phyloP scores from a whole-genome alignment of 1,140 invertebrate species.

The Tetragonula clypearis region DNA sequence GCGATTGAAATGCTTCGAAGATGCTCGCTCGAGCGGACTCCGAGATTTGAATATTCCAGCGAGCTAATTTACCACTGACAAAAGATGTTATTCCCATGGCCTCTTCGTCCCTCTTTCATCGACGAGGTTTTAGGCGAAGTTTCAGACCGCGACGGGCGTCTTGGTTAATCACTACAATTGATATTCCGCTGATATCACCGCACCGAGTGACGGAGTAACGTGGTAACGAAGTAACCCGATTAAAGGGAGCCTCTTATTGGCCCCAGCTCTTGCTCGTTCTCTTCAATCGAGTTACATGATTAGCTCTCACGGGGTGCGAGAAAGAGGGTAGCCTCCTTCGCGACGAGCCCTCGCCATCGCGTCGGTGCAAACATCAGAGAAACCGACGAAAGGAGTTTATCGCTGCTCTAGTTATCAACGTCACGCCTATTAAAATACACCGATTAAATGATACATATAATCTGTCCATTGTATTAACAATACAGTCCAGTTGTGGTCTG shows the following conservation, averaged over 20 bases:
- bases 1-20: conserved; percentile 69
- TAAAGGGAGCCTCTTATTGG: conserved; percentile 80
- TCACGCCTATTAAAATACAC: not conserved
- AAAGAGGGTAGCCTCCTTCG: conserved; percentile 18
- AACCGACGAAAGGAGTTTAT: not conserved
- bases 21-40: conserved; percentile 45
- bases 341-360: not conserved
- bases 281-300: conserved; percentile 81
- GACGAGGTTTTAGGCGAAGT: conserved; percentile 69
- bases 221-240: conserved; percentile 80
- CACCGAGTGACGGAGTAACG: conserved; percentile 76
- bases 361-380: conserved; percentile 4
- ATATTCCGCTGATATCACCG: conserved; percentile 82
- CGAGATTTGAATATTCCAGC: conserved; percentile 74
- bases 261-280: conserved; percentile 73
- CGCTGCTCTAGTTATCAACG: too few species aligned
- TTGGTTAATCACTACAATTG: conserved; percentile 83
- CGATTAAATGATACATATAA: not conserved
- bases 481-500: not conserved
- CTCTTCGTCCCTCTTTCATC: conserved; percentile 52
- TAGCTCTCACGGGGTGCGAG: conserved; percentile 56
- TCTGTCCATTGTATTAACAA: not conserved
- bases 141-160: conserved; percentile 72
- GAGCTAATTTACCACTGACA: conserved; percentile 73
- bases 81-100: conserved; percentile 76